Percentiles rank a stretch among this genome's conserved stretches.
phyloP scores from a whole-genome alignment of 2,113 vertebrate genomes.

The Rousettus leschenaultii region DNA sequence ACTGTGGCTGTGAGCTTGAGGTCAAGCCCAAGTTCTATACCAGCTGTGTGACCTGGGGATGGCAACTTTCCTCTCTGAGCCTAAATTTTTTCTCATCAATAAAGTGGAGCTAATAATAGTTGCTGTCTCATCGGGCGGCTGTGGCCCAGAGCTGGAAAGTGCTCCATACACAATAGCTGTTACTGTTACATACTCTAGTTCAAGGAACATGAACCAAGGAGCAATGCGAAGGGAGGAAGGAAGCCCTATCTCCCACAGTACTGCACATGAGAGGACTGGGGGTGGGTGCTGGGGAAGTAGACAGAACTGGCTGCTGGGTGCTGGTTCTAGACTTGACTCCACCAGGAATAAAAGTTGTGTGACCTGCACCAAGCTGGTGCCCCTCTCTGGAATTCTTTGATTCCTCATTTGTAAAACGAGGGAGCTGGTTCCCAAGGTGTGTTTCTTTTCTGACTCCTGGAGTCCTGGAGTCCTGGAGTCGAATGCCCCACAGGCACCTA shows the following conservation, averaged over 20 bases:
- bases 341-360: background rate
- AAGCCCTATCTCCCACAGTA: rapidly evolving
- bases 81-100: too few relatives aligned
- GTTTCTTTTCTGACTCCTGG: background rate
- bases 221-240: background rate
- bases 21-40: background rate
- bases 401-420: background rate
- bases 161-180: background rate
- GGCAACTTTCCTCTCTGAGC: background rate
- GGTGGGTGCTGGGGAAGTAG: background rate
- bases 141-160: background rate
- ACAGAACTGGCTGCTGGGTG: background rate
- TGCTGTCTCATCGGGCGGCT: background rate
- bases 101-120: background rate
- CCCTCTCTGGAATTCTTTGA: background rate
- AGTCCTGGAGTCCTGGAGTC: too few relatives aligned
- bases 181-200: too few relatives aligned
- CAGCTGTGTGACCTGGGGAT: background rate
- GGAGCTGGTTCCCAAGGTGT: too few relatives aligned
- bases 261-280: background rate
- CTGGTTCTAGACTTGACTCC: background rate
- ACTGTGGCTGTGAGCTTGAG: rapidly evolving
- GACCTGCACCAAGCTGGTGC: background rate
- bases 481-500: background rate
- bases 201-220: background rate